Conservation (phyloP, 92 coral and sea anemone species). For the Nematostella vectensis region DNA sequence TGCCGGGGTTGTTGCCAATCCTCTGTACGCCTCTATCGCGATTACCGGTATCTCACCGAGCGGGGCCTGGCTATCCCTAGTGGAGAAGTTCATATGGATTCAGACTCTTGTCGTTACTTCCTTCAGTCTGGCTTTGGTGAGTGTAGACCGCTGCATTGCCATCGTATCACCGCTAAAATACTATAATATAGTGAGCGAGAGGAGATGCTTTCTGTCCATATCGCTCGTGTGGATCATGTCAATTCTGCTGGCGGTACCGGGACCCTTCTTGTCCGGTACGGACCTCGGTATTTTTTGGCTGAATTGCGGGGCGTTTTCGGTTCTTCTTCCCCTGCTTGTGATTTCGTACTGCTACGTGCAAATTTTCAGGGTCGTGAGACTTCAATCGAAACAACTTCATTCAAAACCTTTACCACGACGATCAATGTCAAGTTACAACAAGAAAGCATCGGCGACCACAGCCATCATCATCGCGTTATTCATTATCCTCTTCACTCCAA, state of each 20-base stretch:
- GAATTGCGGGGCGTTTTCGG: slow-evolving; percentile 10
- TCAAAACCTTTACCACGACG: neutral
- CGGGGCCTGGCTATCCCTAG: slow-evolving; percentile 23
- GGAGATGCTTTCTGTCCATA: slow-evolving; percentile 8
- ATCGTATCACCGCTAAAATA: slow-evolving; percentile 17
- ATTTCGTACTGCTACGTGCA: slow-evolving; percentile 42
- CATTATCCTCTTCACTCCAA: slow-evolving; percentile 21
- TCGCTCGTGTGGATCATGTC: slow-evolving; percentile 12
- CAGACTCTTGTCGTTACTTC: slow-evolving; percentile 21
- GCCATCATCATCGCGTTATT: slow-evolving; percentile 13
- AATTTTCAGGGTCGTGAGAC: slow-evolving; percentile 45
- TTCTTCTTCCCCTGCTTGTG: slow-evolving; percentile 23
- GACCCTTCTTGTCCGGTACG: slow-evolving; percentile 12
- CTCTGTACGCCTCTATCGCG: slow-evolving; percentile 15
- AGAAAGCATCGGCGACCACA: slow-evolving; percentile 20
- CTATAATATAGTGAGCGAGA: slow-evolving; percentile 9
- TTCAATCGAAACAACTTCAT: slow-evolving; percentile 14
- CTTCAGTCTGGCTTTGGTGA: slow-evolving; percentile 21
- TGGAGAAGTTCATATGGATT: slow-evolving; percentile 31
- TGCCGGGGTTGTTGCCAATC: slow-evolving; percentile 19
- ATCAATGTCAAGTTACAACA: slow-evolving; percentile 5
- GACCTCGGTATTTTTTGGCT: slow-evolving; percentile 31
- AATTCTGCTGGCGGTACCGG: slow-evolving; percentile 10
- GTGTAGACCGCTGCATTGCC: slow-evolving; percentile 20
- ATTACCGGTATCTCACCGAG: slow-evolving; percentile 26